Evolutionary conservation across 1,140 invertebrate genomes (phyloP).

Genomic region (Ceratoteleas bidentatus): DNA sequence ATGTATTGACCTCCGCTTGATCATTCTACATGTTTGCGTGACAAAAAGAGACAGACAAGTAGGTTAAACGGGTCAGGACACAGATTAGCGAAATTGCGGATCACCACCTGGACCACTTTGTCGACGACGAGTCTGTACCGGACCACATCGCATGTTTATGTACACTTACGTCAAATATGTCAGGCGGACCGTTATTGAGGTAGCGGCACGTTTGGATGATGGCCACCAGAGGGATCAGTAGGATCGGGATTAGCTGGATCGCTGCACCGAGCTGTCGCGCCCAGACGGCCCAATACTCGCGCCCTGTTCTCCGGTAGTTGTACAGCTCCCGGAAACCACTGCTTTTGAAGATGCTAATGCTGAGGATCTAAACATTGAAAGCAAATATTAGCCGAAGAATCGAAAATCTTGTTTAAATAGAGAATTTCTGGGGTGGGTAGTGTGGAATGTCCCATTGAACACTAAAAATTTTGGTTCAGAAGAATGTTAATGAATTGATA

Average conservation of each 20-base stretch:
- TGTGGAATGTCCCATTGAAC: no score
- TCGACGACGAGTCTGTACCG: conserved; percentile 12
- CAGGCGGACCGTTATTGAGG: conserved; percentile 89
- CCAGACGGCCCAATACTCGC: conserved; percentile 88
- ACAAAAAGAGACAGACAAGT: conserved; percentile 59
- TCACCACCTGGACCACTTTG: neutral
- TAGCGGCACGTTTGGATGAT: conserved; percentile 92
- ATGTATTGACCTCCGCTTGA: conserved; percentile 77
- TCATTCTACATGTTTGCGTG: conserved; percentile 75
- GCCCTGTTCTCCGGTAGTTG: conserved; percentile 83
- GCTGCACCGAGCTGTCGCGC: conserved; percentile 88
- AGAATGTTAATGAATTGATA: no score
- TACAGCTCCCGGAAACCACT: conserved; percentile 88
- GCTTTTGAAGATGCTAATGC: conserved; percentile 89
- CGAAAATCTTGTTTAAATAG: no score
- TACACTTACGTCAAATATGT: conserved; percentile 91
- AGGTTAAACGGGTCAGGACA: conserved; percentile 40
- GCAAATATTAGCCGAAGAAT: no score
- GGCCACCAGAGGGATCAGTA: conserved; percentile 84
- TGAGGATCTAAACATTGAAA: conserved; percentile 84
- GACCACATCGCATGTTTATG: neutral
- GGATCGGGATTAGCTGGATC: conserved; percentile 88
- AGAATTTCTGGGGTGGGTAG: no score
- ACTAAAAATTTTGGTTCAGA: no score
- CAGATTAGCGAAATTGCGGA: conserved; percentile 58